Base-by-base conservation (phyloP, 2,797 vertebrate species). In the Eupleurogrammus muticus region DNA sequence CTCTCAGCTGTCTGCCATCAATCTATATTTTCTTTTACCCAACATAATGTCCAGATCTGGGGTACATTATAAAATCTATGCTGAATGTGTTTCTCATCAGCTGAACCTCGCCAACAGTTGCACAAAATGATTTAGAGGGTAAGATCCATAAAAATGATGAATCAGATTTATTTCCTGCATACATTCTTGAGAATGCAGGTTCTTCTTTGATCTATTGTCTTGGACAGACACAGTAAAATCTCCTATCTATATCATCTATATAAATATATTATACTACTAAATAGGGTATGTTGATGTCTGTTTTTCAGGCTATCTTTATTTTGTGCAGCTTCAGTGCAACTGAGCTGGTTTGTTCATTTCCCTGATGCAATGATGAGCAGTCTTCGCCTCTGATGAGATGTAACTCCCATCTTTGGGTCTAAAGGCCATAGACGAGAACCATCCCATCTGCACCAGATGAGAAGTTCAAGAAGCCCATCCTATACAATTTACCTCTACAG, bases 401-500 rank as follows among this genome's bases (percentile, higher is more conserved):
- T 36, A 66, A 49, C n/a, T 49, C 49, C 51, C 19, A 42, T 58
- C 46, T 71, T 64, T 64, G 65, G 35, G 48, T 46, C 21, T 9
- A 11, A 54, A 2, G 4, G 3, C 28, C 14, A 35, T 2, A 72
- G 57, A 70, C 53, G 21, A 77, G 55, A 74, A 40, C 63, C 19
- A 10, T n/a, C n/a, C 75, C 53, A 21, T 70, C 57, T 71, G 12
- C 57, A 55, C 49, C 66, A 64, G 60, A 51, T 58, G 52, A 79
- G 42, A 51, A n/a, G 23, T 49, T 76, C 32, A 19, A 57, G 40
- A 60, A 6, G 21, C 5, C 20, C 51, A 35, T 75, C 34, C 46
- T 59, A 63, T 65, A 70, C 40, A 64, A 38, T 85, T 78, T 74
- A 63, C 65, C 69, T 42, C 57, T 48, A 38, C 40, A 75, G 40